A percentile compares a stretch with the other conserved stretches of the same genome.
Conservation (phyloP, 2,888 invertebrate species). For the Urechis unicinctus region DNA sequence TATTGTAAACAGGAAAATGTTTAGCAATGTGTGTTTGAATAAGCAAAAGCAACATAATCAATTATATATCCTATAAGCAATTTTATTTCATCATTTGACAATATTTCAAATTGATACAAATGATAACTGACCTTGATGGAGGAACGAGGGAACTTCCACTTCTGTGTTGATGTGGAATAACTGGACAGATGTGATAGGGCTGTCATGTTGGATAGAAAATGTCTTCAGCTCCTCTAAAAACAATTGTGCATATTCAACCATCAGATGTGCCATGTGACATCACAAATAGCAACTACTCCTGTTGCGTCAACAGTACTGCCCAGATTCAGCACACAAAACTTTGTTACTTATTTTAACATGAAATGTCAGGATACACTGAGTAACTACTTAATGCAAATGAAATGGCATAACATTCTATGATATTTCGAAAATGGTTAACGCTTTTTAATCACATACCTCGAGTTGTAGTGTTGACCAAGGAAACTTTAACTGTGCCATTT, state of each 20-base stretch:
- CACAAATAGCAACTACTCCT: no score
- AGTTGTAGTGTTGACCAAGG: slow-evolving; percentile 5
- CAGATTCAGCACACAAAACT: no score
- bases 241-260: no score
- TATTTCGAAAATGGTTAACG: not conserved
- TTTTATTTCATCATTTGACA: not conserved
- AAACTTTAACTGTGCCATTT: slow-evolving; percentile 52
- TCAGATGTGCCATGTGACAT: no score
- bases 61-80: no score
- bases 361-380: slow-evolving; percentile 7
- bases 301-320: no score
- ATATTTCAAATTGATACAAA: not conserved
- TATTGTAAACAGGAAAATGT: no score
- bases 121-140: slow-evolving; percentile 11
- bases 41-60: no score
- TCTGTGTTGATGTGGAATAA: slow-evolving; percentile 50
- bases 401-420: no score
- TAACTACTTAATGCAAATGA: no score
- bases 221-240: slow-evolving; percentile 48
- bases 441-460: not conserved
- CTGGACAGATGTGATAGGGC: slow-evolving; percentile 57
- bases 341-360: no score
- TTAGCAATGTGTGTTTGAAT: no score
- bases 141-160: slow-evolving; percentile 25
- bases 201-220: slow-evolving; percentile 55